phyloP scores from a whole-genome alignment of 2,888 invertebrate species.

The Stenodema calcarata region DNA sequence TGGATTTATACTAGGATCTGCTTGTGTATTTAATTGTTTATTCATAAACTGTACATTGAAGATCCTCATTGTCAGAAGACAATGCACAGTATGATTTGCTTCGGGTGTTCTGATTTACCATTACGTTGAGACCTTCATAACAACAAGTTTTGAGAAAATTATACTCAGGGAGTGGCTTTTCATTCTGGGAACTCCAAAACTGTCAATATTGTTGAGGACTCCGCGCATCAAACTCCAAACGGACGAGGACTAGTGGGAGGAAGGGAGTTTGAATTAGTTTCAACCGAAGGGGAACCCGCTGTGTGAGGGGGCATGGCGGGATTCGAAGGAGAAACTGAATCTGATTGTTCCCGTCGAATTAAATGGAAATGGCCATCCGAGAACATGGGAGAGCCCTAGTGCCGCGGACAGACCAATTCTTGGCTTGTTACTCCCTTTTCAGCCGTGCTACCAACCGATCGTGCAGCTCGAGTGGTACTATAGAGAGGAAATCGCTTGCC shows the following conservation, averaged over 20 bases:
- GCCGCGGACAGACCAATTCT: slow-evolving; percentile 44
- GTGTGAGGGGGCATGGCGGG: background rate
- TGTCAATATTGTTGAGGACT: background rate
- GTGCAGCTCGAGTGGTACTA: background rate
- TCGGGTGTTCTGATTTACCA: background rate
- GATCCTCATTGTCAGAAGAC: too few species aligned
- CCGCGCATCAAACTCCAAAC: background rate
- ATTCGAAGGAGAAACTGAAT: slow-evolving; percentile 10
- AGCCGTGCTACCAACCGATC: background rate
- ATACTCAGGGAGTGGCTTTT: background rate
- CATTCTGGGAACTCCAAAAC: background rate
- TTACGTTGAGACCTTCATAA: background rate
- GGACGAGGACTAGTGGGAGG: background rate
- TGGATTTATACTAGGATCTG: too few species aligned
- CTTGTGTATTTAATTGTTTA: too few species aligned
- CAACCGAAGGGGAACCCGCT: background rate
- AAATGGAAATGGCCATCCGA: slow-evolving; percentile 38
- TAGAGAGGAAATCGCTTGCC: background rate
- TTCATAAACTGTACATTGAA: too few species aligned
- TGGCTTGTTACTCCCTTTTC: slow-evolving; percentile 26
- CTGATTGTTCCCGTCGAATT: slow-evolving; percentile 38
- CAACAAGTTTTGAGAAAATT: background rate
- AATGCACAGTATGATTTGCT: too few species aligned
- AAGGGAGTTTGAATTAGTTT: slow-evolving; percentile 12
- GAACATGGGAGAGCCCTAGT: slow-evolving; percentile 18